Evolutionary conservation across 2,797 vertebrate species (phyloP).

Genomic region (Sparidentex hasta): DNA sequence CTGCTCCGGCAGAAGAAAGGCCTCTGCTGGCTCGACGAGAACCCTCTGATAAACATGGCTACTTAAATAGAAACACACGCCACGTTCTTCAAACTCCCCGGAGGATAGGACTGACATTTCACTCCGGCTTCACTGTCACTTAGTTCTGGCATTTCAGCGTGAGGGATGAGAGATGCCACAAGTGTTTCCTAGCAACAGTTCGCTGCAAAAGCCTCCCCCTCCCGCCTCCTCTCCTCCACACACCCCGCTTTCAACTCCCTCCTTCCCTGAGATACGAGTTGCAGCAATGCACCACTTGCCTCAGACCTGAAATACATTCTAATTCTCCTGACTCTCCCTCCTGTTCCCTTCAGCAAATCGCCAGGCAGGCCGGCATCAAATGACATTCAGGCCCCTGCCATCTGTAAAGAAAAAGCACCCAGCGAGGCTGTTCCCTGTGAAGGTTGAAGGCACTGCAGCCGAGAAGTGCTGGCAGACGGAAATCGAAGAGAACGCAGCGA

Average conservation of each 20-base stretch:
- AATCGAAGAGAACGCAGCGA: constrained; percentile 24
- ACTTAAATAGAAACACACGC: constrained; percentile 66
- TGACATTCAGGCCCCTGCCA: constrained; percentile 69
- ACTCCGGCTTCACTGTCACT: constrained; percentile 69
- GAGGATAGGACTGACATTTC: constrained; percentile 78
- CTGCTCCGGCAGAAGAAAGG: constrained; percentile 41
- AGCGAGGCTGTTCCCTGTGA: constrained; percentile 37
- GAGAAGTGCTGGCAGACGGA: constrained; percentile 42
- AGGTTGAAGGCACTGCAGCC: constrained; percentile 41
- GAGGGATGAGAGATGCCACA: constrained; percentile 80
- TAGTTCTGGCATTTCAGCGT: constrained; percentile 78
- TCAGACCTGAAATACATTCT: constrained; percentile 82
- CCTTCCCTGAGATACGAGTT: constrained; percentile 71
- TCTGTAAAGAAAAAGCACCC: constrained; percentile 51
- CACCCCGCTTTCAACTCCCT: constrained; percentile 47
- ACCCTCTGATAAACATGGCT: constrained; percentile 67
- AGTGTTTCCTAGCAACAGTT: constrained; percentile 91
- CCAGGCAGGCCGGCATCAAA: constrained; percentile 57
- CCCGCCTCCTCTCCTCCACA: constrained; percentile 31
- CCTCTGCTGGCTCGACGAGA: constrained; percentile 53
- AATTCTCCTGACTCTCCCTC: constrained; percentile 66
- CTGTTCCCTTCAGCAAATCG: constrained; percentile 38
- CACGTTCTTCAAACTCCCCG: constrained; percentile 65
- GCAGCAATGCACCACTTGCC: constrained; percentile 87
- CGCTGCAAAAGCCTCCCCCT: constrained; percentile 59